These are phyloP conservation scores for Neodon shergylaensis DNA, from an alignment of 2,113 vertebrate genomes.

Conservation along the genomic window DNA sequence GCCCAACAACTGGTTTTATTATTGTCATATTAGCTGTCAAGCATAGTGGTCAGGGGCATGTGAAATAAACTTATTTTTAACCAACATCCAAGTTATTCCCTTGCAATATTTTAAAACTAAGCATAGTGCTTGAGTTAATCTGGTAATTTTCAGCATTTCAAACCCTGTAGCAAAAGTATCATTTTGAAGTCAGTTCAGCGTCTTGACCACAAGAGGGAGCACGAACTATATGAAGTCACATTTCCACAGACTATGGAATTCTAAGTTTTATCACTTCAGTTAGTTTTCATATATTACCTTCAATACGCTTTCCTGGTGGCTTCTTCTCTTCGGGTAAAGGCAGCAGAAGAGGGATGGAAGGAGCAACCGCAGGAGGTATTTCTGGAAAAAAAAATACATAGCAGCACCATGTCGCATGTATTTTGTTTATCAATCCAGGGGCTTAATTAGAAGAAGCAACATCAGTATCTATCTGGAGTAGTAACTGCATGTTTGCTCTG, in stretches of 20 bases:
- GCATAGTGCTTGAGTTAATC: neutral
- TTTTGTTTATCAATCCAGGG: neutral
- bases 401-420: neutral
- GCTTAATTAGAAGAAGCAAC: neutral
- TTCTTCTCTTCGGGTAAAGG: conserved; percentile 84
- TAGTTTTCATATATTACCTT: conserved; percentile 71
- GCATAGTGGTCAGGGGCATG: neutral
- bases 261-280: neutral
- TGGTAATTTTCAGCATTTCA: neutral
- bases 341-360: conserved; percentile 84
- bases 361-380: conserved; percentile 77
- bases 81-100: neutral
- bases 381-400: conserved; percentile 72
- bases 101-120: conserved; percentile 33
- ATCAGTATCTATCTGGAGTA: neutral
- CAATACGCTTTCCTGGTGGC: conserved; percentile 81
- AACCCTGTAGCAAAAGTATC: neutral
- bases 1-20: neutral
- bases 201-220: conserved; percentile 63
- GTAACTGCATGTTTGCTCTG: neutral
- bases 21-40: neutral
- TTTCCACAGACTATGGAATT: neutral
- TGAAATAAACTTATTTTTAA: neutral
- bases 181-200: conserved; percentile 51
- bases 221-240: neutral